Evolutionary conservation across 2,888 invertebrate genomes (phyloP).

Genomic region (Drosophila melanosoma): DNA sequence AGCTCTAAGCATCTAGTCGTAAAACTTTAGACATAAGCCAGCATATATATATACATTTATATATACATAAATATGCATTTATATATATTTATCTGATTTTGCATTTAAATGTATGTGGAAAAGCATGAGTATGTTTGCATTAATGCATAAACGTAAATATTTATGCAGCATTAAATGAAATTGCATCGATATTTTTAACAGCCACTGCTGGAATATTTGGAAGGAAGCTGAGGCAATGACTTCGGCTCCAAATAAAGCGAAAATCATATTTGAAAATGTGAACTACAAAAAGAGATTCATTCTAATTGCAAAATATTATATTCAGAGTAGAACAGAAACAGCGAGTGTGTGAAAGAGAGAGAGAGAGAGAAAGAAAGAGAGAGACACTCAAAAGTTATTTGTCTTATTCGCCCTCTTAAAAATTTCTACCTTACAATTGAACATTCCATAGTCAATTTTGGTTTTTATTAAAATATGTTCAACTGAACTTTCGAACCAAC

Average conservation of each 20-base stretch:
- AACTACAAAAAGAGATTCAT: constrained; percentile 35
- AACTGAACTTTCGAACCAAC: neutral
- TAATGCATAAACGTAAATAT: constrained; percentile 73
- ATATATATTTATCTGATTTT: constrained; percentile 26
- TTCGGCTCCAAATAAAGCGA: constrained; percentile 19
- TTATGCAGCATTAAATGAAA: constrained; percentile 63
- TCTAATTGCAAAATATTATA: constrained; percentile 33
- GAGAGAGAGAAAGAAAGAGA: neutral
- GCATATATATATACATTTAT: neutral
- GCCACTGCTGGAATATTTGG: constrained; percentile 8
- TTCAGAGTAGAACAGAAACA: neutral
- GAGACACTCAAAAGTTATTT: constrained; percentile 9
- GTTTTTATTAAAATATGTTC: neutral
- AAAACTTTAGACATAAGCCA: constrained; percentile 42
- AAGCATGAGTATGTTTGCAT: constrained; percentile 54
- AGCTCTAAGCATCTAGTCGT: constrained; percentile 75
- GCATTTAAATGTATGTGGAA: constrained; percentile 26
- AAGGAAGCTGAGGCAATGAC: neutral
- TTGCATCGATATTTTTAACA: constrained; percentile 47
- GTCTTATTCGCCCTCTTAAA: constrained; percentile 9
- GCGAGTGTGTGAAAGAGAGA: neutral
- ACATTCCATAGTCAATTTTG: constrained; percentile 6
- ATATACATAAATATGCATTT: constrained; percentile 8
- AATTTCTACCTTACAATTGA: constrained; percentile 8
- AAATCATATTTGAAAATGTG: constrained; percentile 40